Base-by-base conservation (phyloP, 2,797 vertebrate species). In the Macropus fuliginosus region DNA sequence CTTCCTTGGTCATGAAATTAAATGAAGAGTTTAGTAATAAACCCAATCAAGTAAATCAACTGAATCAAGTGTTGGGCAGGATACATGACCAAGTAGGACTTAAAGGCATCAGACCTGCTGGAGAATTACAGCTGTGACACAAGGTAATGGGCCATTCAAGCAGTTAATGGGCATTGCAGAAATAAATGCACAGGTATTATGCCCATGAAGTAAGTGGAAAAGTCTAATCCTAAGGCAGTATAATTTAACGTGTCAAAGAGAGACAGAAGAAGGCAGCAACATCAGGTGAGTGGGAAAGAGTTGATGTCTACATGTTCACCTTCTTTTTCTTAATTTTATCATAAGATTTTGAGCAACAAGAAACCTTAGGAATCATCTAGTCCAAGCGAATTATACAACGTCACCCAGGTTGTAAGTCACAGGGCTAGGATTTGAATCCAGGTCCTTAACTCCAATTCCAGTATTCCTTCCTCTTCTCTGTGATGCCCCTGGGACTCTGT, bases 11-110 rank as follows among this genome's bases (percentile, higher is more conserved):
- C 96, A 96, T 96, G 97, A 97, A 96, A 96, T 91, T 96, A 95
- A 55, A 95, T 93, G 94, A 97, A 93, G 29, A 96, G 59, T 96
- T 98, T 91, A 95, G 91, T 96, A 97, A 97, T 54, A 98, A 98
- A 97, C 34, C 28, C 92, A 94, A 94, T 1, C 95, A 89, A 94
- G 95, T 62, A 97, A 97, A 98, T 93, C 1, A 56, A 92, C 93
- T 57, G 5, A 96, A 29, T 91, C 94, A 96, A 95, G 95, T 92
- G 21, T 92, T 0, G 92, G 91, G n/a, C 54, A 56, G 66, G 55
- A 50, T 90, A 5, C 11, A 9, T 1, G 28, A 59, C 93, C 93
- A 94, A 97, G 89, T 10, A 95, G 34, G 0, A 92, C 90, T 93
- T 91, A 94, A 96, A 96, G 34, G 34, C 91, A 34, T 95, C 57